Percentiles rank a stretch among this genome's conserved stretches.
Conservation (phyloP, 2,113 vertebrate species). For the Formicarius rufipectus region DNA sequence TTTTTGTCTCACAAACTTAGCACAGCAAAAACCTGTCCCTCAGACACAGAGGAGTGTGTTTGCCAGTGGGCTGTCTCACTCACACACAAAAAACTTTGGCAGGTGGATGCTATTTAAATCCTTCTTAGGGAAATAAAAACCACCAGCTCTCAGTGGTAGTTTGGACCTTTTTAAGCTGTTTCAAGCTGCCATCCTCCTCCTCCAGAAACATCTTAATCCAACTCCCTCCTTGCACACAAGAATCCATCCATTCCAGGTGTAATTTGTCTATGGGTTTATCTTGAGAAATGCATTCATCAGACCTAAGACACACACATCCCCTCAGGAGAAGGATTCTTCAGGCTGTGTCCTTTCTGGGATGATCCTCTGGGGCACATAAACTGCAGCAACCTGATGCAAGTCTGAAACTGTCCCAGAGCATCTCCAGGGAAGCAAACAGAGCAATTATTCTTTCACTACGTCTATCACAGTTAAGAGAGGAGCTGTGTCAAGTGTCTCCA, state of each 20-base stretch:
- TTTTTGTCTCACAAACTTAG: not conserved
- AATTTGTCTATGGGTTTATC: not conserved
- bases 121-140: not conserved
- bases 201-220: not conserved
- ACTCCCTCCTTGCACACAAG: not conserved
- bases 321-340: not conserved
- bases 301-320: not conserved
- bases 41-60: not conserved
- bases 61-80: not conserved
- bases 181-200: not conserved
- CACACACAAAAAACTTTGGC: not conserved
- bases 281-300: not conserved
- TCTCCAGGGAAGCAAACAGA: not conserved
- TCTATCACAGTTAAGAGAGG: not conserved
- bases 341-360: not conserved
- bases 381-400: not conserved
- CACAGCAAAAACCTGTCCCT: not conserved
- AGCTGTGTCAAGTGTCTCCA: slow-evolving; percentile 24
- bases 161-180: not conserved
- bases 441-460: slow-evolving; percentile 39
- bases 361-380: not conserved
- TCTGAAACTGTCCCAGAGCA: not conserved
- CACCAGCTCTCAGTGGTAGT: not conserved
- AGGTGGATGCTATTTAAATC: not conserved
- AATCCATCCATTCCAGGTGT: not conserved